Percentiles rank a stretch among this genome's conserved stretches.
Conservation (phyloP, 2,888 invertebrate genomes). For the Stenichneumon culpator region DNA sequence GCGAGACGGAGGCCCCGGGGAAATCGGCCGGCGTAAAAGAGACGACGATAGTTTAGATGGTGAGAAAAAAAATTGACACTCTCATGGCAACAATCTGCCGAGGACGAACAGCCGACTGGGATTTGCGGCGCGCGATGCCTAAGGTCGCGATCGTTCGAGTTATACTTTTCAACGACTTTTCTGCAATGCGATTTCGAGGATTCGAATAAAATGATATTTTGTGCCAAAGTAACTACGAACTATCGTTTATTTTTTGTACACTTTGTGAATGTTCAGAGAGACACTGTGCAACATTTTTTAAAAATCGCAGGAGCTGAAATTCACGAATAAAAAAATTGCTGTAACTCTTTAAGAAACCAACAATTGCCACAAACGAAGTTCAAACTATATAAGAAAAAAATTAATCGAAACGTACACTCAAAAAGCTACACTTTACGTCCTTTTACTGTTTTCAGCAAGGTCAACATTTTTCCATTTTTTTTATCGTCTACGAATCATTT, state of each 20-base stretch:
- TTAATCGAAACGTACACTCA: no score
- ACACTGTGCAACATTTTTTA: no score
- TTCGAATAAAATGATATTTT: background rate
- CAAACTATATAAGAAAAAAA: no score
- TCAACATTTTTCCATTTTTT: no score
- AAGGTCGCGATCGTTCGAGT: conserved; percentile 55
- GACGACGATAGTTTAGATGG: conserved; percentile 58
- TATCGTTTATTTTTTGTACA: background rate
- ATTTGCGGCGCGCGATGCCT: conserved; percentile 73
- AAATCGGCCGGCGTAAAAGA: conserved; percentile 28
- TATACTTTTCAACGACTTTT: conserved; percentile 45
- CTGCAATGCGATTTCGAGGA: conserved; percentile 18
- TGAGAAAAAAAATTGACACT: conserved; percentile 70
- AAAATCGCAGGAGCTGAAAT: no score
- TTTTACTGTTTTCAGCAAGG: no score
- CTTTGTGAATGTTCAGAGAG: no score
- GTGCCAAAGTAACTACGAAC: background rate
- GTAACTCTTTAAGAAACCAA: no score
- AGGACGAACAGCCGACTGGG: conserved; percentile 74
- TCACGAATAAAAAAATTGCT: no score
- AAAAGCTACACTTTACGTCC: no score
- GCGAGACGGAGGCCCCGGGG: conserved; percentile 54
- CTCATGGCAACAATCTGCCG: conserved; percentile 83
- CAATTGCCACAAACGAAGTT: no score
- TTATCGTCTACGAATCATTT: no score